Conservation (phyloP, 2,888 invertebrate genomes). For the Euproctis similis region DNA sequence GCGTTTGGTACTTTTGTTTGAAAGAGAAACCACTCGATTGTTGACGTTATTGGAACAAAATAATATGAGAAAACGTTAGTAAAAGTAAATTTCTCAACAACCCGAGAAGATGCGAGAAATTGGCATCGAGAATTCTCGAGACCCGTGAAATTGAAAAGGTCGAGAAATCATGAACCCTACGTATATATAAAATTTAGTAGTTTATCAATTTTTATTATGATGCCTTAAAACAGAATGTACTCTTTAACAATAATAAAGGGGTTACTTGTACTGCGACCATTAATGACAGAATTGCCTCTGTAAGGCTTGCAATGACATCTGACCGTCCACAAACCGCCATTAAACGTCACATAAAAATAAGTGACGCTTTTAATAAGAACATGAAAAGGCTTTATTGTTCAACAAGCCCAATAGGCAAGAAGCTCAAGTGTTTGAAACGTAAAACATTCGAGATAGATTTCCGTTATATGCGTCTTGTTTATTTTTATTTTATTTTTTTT, state of each 20-base stretch:
- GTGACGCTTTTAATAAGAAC: constrained; percentile 21
- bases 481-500: too few relatives aligned
- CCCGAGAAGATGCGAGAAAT: too few relatives aligned
- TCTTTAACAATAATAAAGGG: constrained; percentile 9
- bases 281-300: constrained; percentile 7
- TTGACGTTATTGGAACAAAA: too few relatives aligned
- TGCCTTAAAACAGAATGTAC: constrained; percentile 4
- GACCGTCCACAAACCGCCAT: constrained; percentile 11
- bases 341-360: constrained; percentile 24
- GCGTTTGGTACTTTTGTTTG: too few relatives aligned
- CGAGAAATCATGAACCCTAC: too few relatives aligned
- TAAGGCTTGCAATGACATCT: constrained; percentile 6
- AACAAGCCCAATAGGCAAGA: constrained; percentile 8
- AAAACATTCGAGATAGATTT: constrained; percentile 9
- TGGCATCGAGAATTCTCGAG: too few relatives aligned
- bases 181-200: too few relatives aligned
- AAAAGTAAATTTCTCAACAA: too few relatives aligned
- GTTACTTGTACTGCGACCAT: constrained; percentile 5
- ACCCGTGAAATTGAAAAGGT: too few relatives aligned
- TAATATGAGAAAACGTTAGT: too few relatives aligned
- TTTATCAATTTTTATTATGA: too few relatives aligned
- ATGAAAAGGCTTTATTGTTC: constrained; percentile 26
- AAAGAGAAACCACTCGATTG: too few relatives aligned
- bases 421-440: constrained; percentile 10
- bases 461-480: constrained; percentile 20